Percentiles rank a stretch among this genome's conserved stretches.
Evolutionary conservation across 1,140 invertebrate genomes (phyloP).

Genomic region (Rhizoglyphus robini): DNA sequence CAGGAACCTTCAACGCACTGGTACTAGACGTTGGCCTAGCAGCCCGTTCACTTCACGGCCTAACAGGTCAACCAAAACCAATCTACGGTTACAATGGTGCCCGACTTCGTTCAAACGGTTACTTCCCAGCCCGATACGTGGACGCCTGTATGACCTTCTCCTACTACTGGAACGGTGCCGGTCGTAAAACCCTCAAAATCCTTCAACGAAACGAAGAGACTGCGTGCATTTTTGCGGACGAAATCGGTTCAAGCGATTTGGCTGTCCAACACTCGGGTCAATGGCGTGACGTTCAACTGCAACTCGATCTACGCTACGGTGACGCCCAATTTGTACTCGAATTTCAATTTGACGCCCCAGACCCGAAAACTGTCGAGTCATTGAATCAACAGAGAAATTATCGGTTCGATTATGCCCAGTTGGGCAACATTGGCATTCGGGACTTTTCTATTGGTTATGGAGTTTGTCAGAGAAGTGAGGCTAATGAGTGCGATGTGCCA

Average conservation of each 20-base stretch:
- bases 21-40: background rate
- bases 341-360: background rate
- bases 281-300: background rate
- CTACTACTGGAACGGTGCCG: background rate
- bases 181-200: background rate
- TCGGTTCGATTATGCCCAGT: background rate
- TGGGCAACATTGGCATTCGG: background rate
- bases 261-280: background rate
- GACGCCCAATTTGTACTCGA: background rate
- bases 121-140: background rate
- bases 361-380: background rate
- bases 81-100: background rate
- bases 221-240: background rate
- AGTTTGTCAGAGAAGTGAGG: background rate
- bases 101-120: background rate
- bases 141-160: background rate
- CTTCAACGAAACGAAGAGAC: background rate
- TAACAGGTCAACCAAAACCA: background rate
- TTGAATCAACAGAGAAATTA: background rate
- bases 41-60: background rate
- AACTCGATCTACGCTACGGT: background rate
- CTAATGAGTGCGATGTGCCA: background rate
- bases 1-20: no score
- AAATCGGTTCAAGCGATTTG: background rate
- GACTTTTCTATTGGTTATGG: constrained; percentile 9